Evolutionary conservation across 2,113 vertebrate species (phyloP).

Genomic region (Tachysurus fulvidraco): DNA sequence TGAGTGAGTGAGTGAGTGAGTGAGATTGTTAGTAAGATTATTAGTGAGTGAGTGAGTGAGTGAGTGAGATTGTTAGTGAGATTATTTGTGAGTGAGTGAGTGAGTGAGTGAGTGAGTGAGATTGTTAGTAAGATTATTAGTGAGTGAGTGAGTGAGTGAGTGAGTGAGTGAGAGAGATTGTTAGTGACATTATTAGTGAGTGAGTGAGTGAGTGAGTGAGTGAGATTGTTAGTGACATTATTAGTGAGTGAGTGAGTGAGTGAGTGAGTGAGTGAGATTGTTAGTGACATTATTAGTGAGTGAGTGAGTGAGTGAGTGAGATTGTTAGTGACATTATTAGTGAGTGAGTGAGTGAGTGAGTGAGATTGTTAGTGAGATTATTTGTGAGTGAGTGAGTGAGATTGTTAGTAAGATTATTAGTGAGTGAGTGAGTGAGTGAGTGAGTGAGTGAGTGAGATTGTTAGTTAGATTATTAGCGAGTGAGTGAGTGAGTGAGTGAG

Average conservation of each 20-base stretch:
- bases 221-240: too few species aligned
- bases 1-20: conserved; percentile 19
- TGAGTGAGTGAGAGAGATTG: neutral
- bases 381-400: conserved; percentile 23
- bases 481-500: conserved; percentile 19
- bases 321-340: too few species aligned
- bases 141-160: conserved; percentile 19
- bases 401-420: too few species aligned
- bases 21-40: too few species aligned
- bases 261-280: conserved; percentile 25
- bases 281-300: too few species aligned
- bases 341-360: conserved; percentile 15
- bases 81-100: conserved; percentile 6
- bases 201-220: conserved; percentile 24
- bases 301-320: conserved; percentile 23
- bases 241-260: conserved; percentile 17
- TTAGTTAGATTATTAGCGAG: too few species aligned
- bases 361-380: conserved; percentile 12
- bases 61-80: too few species aligned
- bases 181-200: too few species aligned
- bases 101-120: conserved; percentile 24
- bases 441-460: conserved; percentile 28
- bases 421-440: conserved; percentile 15
- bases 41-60: conserved; percentile 9
- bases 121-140: too few species aligned